A percentile compares a stretch with the other conserved stretches of the same genome.
These are phyloP conservation scores for Drosophila cyrtoloma DNA, from an alignment of 2,888 invertebrate genomes.

Conservation along the genomic window DNA sequence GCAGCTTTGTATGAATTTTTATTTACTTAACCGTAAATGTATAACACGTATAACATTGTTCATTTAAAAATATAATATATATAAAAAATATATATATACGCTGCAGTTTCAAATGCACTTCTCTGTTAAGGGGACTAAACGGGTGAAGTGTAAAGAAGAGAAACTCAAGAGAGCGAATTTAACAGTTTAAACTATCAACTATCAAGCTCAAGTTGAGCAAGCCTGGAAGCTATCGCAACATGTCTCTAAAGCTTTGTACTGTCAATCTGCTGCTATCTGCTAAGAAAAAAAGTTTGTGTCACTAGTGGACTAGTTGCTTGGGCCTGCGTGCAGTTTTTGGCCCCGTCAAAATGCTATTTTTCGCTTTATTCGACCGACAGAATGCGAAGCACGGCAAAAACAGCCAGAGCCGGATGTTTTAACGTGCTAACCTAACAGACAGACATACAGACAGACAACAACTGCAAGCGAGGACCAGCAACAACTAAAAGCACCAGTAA, in stretches of 20 bases:
- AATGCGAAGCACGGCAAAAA: conserved; percentile 42
- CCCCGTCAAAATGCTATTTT: conserved; percentile 73
- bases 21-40: no score
- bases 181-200: conserved; percentile 33
- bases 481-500: conserved; percentile 2
- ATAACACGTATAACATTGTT: no score
- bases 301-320: conserved; percentile 30
- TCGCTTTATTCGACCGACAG: conserved; percentile 78
- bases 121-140: not conserved
- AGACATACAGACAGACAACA: conserved; percentile 53
- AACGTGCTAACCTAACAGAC: conserved; percentile 68
- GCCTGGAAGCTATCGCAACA: conserved; percentile 22
- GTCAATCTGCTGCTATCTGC: conserved; percentile 53
- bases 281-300: conserved; percentile 8
- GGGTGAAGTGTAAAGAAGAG: not conserved
- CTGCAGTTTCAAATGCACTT: conserved; percentile 13
- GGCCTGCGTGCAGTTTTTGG: conserved; percentile 29
- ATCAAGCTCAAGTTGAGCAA: conserved; percentile 35
- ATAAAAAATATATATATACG: no score
- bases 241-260: conserved; percentile 37
- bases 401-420: conserved; percentile 65
- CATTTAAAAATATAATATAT: no score
- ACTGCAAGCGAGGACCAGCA: conserved; percentile 24
- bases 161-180: conserved; percentile 29
- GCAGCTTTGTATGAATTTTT: no score